Base-by-base conservation (phyloP, 2,797 vertebrate species). In the Urophycis tenuis region DNA sequence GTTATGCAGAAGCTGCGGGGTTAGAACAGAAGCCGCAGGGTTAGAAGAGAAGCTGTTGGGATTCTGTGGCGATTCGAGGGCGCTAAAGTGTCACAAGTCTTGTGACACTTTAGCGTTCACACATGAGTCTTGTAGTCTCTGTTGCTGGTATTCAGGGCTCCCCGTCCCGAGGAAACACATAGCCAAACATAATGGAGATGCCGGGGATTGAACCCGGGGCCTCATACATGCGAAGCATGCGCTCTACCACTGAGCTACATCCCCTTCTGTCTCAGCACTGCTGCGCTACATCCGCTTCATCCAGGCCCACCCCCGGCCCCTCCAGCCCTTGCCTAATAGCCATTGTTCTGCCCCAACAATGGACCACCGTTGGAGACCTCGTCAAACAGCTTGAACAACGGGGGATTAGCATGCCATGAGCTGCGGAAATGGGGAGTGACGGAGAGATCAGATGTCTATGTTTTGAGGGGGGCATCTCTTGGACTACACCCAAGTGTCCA, bases 171-270 rank as follows among this genome's bases (percentile, higher is more conserved):
- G 49, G n/a, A n/a, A 17, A n/a, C n/a, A n/a, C 1, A n/a, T 22
- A 10, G 29, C 8, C n/a, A 11, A 64, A 64, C 1, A 29, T 64
- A 25, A 53, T 90, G 89, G 88, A 89, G 89, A 90, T 90, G 89
- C 88, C 86, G 88, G 89, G 89, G 87, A 90, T 89, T 89, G 89
- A 90, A 89, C 88, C 89, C 86, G 87, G 89, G 89, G 81, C 89
- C 89, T 90, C 88, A 89, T 90, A 88, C 89, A 90, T 89, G 89
- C 89, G 88, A 90, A 90, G 89, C 89, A 90, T 88, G 88, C 89
- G 88, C 89, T 90, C 89, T 90, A 89, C 89, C 89, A 90, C 89
- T 90, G 89, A 90, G 87, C 88, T 90, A 90, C 89, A 90, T 88
- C 89, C 89, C 89, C 88, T 29, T 64, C 5, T 11, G 1, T 22